phyloP scores from a whole-genome alignment of 2,113 vertebrate genomes.

The Callionymus lyra region DNA sequence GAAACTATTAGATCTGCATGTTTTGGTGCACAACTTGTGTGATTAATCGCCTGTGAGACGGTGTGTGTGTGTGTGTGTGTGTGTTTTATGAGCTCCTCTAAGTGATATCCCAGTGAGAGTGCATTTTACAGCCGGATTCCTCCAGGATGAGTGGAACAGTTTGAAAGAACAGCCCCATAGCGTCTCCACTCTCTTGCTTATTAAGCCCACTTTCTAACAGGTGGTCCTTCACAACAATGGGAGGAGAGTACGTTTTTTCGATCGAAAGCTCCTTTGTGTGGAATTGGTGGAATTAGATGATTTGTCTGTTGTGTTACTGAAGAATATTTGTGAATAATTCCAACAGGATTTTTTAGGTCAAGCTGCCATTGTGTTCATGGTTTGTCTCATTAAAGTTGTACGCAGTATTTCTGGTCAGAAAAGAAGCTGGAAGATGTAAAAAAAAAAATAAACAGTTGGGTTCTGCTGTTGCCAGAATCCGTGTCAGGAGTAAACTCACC shows the following conservation, averaged over 20 bases:
- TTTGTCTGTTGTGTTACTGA: too few relatives aligned
- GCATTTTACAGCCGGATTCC: conserved; percentile 54
- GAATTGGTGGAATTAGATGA: too few relatives aligned
- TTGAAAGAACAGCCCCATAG: conserved; percentile 35
- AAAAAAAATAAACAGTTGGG: too few relatives aligned
- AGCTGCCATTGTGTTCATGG: conserved; percentile 47
- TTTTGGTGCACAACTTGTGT: conserved; percentile 1
- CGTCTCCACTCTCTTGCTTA: conserved; percentile 40
- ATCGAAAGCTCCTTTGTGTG: background rate
- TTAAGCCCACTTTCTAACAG: conserved; percentile 38
- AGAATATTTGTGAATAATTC: conserved; percentile 51
- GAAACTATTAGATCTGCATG: background rate
- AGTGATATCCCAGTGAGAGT: conserved; percentile 47
- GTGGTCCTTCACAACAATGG: conserved; percentile 31
- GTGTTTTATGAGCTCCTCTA: conserved; percentile 44
- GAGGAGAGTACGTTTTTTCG: conserved; percentile 5
- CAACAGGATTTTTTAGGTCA: conserved; percentile 59
- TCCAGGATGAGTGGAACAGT: conserved; percentile 47
- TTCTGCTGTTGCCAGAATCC: too few relatives aligned
- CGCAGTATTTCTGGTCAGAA: conserved; percentile 14
- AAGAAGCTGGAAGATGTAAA: conserved; percentile 18
- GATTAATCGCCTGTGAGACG: conserved; percentile 15
- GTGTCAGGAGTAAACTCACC: conserved; percentile 26
- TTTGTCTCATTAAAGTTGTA: conserved; percentile 38
- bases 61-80: conserved; percentile 12